Evolutionary conservation across 1,140 invertebrate genomes (phyloP), one percentile per base, ranked within the genome.

Genomic region (Euura lappo): DNA sequence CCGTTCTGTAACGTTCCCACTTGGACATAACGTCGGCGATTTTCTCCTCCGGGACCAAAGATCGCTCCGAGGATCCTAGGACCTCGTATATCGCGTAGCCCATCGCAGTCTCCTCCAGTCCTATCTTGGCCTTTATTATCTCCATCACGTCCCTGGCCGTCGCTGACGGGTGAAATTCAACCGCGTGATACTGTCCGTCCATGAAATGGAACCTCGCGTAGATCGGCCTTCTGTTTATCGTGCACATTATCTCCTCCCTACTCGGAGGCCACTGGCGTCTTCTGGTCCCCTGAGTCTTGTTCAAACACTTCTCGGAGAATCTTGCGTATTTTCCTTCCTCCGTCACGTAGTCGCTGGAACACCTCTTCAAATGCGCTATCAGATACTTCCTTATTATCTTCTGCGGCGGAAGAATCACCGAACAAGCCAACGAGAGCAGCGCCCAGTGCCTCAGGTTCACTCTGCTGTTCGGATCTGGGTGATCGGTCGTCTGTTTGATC

Each of bases 311-410:
- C 83, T 98, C 95, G 45, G 96, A 96, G 83, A 98, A 97, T 79
- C 97, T 88, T 5, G 97, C 96, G 86, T 96, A 99, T 87, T 97
- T 97, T 4, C 96, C 97, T 84, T 98, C 97, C 83, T 98, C 96
- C 2, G 95, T 95, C 13, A 97, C 93, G 76, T 93, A 93, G 85
- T 98, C 97, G 68, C 94, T 93, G 44, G 94, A 92, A 81, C 96
- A 97, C 78, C 95, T 91, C 77, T 97, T 93, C 69, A 99, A 87
- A 87, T 98, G 97, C 7, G 95, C 92, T 43, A 97, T 93, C n/a
- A 99, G 89, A 86, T 98, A 96, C 72, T 96, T 94, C 51, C 96
- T 89, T 72, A 98, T 90, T 0, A 93, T 89, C 81, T 95, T 94
- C 79, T 95, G 93, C 2, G 94, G 92, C 51, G 97, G 97, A 42